Conservation (phyloP, 2,888 invertebrate genomes). For the Eristalis tenax region DNA sequence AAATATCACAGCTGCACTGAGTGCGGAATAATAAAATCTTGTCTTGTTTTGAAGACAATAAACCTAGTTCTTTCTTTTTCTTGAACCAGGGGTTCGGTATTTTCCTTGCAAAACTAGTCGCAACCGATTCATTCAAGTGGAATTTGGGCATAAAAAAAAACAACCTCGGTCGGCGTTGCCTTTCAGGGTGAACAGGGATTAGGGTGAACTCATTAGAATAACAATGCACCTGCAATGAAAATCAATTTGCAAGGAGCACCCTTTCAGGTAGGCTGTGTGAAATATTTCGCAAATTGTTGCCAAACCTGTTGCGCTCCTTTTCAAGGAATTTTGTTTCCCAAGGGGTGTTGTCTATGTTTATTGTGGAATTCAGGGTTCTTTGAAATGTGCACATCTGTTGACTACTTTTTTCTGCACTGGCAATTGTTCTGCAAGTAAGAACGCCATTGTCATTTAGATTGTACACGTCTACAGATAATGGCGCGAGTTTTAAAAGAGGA, state of each 20-base stretch:
- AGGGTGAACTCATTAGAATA: constrained; percentile 9
- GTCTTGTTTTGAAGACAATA: constrained; percentile 13
- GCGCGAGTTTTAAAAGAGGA: background rate
- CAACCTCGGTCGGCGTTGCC: background rate
- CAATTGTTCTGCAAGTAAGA: background rate
- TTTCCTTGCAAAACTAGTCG: background rate
- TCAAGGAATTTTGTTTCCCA: background rate
- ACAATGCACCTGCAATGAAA: constrained; percentile 16
- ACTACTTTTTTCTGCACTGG: background rate
- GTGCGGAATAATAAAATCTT: constrained; percentile 36
- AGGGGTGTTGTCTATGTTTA: background rate
- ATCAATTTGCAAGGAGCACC: background rate
- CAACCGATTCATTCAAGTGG: background rate
- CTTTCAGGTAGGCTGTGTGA: background rate
- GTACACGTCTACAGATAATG: background rate
- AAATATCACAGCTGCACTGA: background rate
- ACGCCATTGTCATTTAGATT: background rate
- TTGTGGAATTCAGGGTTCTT: background rate
- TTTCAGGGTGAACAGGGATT: background rate
- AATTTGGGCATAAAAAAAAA: background rate
- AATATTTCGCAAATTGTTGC: constrained; percentile 5
- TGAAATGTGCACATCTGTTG: background rate
- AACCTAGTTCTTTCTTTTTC: constrained; percentile 15
- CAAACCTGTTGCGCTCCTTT: background rate
- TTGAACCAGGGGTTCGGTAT: background rate